Conservation (phyloP, 2,888 invertebrate genomes). For the Eupithecia centaureata region DNA sequence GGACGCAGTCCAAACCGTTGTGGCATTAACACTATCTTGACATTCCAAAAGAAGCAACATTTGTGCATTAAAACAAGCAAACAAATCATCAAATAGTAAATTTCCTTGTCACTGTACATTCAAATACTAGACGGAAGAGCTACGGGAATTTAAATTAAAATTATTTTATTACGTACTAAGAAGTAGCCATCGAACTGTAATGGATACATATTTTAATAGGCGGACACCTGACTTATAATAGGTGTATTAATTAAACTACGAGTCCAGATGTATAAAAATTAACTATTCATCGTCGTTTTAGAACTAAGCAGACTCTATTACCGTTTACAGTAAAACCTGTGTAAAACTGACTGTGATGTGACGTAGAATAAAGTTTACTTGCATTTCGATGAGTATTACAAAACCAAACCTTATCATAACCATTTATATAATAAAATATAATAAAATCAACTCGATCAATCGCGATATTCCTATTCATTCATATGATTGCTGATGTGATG, state of each 20-base stretch:
- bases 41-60: slow-evolving; percentile 41
- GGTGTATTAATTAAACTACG: slow-evolving; percentile 82
- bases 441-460: slow-evolving; percentile 47
- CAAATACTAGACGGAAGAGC: slow-evolving; percentile 49
- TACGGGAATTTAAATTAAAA: slow-evolving; percentile 67
- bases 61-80: slow-evolving; percentile 44
- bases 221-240: slow-evolving; percentile 80
- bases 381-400: slow-evolving; percentile 72
- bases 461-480: slow-evolving; percentile 29
- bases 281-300: slow-evolving; percentile 79
- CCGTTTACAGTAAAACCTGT: slow-evolving; percentile 53
- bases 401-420: slow-evolving; percentile 51
- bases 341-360: slow-evolving; percentile 74
- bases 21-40: slow-evolving; percentile 50
- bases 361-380: slow-evolving; percentile 62
- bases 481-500: neutral
- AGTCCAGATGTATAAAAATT: slow-evolving; percentile 80
- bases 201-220: slow-evolving; percentile 82
- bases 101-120: slow-evolving; percentile 52
- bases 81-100: slow-evolving; percentile 40
- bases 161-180: slow-evolving; percentile 78
- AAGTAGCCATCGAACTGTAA: slow-evolving; percentile 79
- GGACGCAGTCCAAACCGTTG: slow-evolving; percentile 49
- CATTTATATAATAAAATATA: slow-evolving; percentile 44
- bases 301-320: slow-evolving; percentile 74